Percentiles rank a stretch among this genome's conserved stretches.
Conservation (phyloP, 1,140 invertebrate species). For the Caerostris extrusa region DNA sequence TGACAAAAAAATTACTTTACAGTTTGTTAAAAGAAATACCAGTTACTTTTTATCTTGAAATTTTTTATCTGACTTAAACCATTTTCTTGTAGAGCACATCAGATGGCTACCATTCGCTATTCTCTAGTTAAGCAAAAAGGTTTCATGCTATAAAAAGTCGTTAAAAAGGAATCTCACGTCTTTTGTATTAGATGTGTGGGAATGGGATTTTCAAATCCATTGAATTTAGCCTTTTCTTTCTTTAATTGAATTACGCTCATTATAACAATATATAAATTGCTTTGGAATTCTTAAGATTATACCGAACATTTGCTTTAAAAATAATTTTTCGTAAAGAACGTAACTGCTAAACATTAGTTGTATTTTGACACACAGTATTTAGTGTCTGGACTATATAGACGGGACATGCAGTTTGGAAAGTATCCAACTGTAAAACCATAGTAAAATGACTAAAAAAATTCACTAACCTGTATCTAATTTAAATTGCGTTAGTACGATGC, state of each 20-base stretch:
- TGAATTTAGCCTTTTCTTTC: neutral
- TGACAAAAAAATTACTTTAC: too few relatives aligned
- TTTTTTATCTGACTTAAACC: neutral
- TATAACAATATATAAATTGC: neutral
- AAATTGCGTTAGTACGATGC: too few relatives aligned
- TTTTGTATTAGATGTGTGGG: neutral
- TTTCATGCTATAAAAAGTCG: neutral
- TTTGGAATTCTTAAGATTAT: neutral
- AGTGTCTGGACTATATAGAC: too few relatives aligned
- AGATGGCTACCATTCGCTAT: neutral
- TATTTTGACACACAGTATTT: too few relatives aligned
- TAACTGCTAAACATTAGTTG: too few relatives aligned
- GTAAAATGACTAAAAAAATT: too few relatives aligned
- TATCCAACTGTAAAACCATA: too few relatives aligned
- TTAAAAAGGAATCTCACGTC: neutral
- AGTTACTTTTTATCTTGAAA: neutral
- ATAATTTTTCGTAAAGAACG: too few relatives aligned
- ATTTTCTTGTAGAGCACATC: neutral
- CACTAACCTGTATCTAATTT: too few relatives aligned
- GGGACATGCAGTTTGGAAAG: too few relatives aligned
- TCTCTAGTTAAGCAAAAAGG: neutral
- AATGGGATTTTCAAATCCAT: neutral
- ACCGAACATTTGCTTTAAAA: neutral
- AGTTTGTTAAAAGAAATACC: neutral
- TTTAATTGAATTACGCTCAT: neutral